These are phyloP conservation scores for Ploceus nigricollis DNA, from an alignment of 2,113 vertebrate genomes.

Conservation along the genomic window DNA sequence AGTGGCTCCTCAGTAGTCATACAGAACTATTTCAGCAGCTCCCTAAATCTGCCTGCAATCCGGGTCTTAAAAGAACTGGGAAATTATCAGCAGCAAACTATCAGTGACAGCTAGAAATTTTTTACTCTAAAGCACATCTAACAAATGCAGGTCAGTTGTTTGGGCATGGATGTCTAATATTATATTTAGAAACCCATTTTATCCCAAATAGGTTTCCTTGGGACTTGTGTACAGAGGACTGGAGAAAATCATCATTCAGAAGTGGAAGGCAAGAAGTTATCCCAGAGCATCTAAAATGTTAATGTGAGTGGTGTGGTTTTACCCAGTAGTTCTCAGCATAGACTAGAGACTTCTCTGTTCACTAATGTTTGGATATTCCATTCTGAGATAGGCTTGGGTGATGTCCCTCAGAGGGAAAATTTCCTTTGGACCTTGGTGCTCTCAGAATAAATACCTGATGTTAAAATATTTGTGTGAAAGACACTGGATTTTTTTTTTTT, in stretches of 20 bases:
- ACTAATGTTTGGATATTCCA: neutral
- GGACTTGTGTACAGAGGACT: neutral
- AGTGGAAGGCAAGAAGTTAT: neutral
- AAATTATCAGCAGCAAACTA: neutral
- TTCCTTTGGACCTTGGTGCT: neutral
- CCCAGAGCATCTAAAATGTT: neutral
- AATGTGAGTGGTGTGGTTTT: neutral
- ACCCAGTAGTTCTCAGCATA: neutral
- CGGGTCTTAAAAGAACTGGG: neutral
- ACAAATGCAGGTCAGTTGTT: neutral
- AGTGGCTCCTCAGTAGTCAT: neutral
- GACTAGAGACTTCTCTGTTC: neutral
- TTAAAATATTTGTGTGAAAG: neutral
- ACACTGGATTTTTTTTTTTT: neutral
- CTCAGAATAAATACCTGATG: neutral
- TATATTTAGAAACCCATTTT: neutral
- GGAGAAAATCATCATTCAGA: neutral
- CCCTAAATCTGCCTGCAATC: neutral
- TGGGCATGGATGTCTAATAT: neutral
- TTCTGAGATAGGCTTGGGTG: neutral
- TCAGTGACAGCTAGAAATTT: neutral
- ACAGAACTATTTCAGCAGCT: neutral
- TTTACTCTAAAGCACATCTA: neutral
- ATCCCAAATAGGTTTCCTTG: neutral
- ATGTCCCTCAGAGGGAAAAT: neutral